Percentiles rank a stretch among this genome's conserved stretches.
Evolutionary conservation across 2,113 vertebrate genomes (phyloP).

Genomic region (Anhinga anhinga): DNA sequence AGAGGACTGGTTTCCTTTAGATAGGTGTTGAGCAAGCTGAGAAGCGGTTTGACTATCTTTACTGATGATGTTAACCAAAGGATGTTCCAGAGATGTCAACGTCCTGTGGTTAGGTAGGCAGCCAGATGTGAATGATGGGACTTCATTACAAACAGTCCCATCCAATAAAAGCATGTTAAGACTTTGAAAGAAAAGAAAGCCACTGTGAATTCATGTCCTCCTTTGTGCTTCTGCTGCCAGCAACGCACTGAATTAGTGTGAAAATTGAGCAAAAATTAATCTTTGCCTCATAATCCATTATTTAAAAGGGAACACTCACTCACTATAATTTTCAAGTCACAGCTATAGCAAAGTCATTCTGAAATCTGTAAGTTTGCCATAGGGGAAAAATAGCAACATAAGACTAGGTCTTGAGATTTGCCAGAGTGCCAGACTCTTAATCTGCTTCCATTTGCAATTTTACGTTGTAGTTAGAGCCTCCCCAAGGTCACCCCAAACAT

Average conservation of each 20-base stretch:
- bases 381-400: slow-evolving; percentile 31
- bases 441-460: slow-evolving; percentile 16
- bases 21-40: not conserved
- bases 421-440: slow-evolving; percentile 23
- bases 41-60: not conserved
- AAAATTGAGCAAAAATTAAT: slow-evolving; percentile 56
- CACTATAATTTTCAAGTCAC: slow-evolving; percentile 50
- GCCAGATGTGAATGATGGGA: not conserved
- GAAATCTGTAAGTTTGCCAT: slow-evolving; percentile 55
- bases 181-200: not conserved
- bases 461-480: not conserved
- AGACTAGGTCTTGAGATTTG: slow-evolving; percentile 34
- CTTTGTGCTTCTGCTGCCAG: slow-evolving; percentile 23
- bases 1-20: not conserved
- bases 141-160: not conserved
- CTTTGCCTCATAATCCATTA: slow-evolving; percentile 56
- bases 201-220: slow-evolving; percentile 24
- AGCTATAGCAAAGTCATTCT: slow-evolving; percentile 53
- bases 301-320: slow-evolving; percentile 52
- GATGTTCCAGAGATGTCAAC: not conserved
- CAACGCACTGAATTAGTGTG: slow-evolving; percentile 30
- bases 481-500: slow-evolving; percentile 39
- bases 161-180: not conserved
- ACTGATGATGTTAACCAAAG: not conserved
- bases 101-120: not conserved